Evolutionary conservation across 2,113 vertebrate species (phyloP).

Genomic region (Toxotes chatareus): DNA sequence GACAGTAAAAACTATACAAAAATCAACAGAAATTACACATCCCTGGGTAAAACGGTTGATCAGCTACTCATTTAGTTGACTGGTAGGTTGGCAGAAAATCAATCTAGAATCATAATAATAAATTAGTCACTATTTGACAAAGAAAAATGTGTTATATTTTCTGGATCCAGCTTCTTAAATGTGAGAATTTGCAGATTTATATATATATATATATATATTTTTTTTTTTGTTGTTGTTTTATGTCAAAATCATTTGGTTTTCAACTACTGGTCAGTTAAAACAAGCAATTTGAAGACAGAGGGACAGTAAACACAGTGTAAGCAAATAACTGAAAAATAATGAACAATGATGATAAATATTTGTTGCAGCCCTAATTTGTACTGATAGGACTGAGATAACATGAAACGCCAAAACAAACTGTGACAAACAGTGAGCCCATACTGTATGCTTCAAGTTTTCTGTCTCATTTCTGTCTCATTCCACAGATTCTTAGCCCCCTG

Average conservation of each 20-base stretch:
- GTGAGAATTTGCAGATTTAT: background rate
- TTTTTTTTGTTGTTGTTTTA: background rate
- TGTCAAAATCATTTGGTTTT: background rate
- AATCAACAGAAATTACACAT: background rate
- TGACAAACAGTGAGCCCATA: background rate
- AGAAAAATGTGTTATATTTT: background rate
- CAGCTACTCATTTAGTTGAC: background rate
- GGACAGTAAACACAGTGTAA: background rate
- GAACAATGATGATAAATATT: background rate
- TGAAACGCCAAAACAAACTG: conserved; percentile 7
- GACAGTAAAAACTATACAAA: background rate
- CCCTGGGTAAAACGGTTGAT: background rate
- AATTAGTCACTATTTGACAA: background rate
- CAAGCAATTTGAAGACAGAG: background rate
- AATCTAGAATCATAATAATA: background rate
- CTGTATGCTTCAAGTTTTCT: conserved; percentile 14
- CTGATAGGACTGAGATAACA: conserved; percentile 6
- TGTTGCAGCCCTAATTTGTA: background rate
- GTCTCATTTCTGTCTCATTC: conserved; percentile 42
- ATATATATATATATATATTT: background rate
- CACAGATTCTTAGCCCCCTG: background rate
- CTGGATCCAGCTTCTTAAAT: background rate
- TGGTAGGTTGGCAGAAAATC: background rate
- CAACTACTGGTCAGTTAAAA: background rate
- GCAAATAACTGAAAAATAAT: background rate